Conservation (phyloP, 2,113 vertebrate genomes). For the Channa argus region DNA sequence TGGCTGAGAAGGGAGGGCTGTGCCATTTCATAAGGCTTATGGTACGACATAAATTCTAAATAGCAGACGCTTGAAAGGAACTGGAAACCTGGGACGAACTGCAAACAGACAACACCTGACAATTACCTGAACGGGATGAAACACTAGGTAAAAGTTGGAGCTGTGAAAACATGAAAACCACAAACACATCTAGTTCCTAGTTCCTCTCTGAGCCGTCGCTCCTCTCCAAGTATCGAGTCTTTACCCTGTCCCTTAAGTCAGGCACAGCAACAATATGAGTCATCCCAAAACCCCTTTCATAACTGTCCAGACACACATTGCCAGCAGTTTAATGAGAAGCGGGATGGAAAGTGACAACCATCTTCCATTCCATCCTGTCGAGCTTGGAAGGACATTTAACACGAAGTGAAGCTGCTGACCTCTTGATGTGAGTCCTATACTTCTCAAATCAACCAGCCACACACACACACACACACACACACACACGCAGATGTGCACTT, state of each 20-base stretch:
- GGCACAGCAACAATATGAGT: conserved; percentile 64
- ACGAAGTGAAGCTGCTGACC: conserved; percentile 48
- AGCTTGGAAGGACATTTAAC: conserved; percentile 60
- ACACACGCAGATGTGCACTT: conserved; percentile 16
- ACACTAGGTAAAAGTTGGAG: neutral
- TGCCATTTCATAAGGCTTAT: too few relatives aligned
- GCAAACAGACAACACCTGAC: too few relatives aligned
- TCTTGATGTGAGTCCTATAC: conserved; percentile 41
- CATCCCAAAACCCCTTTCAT: conserved; percentile 54
- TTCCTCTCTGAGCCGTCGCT: conserved; percentile 2
- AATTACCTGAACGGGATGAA: too few relatives aligned
- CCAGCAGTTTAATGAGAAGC: conserved; percentile 51
- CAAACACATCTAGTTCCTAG: neutral
- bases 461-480: neutral
- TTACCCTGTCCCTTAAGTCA: conserved; percentile 16
- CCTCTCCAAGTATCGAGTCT: conserved; percentile 15
- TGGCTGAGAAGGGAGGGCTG: neutral
- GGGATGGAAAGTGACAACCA: conserved; percentile 63
- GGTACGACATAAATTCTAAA: too few relatives aligned
- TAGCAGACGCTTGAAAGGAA: too few relatives aligned
- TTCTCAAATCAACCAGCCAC: conserved; percentile 8
- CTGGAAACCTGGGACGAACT: too few relatives aligned
- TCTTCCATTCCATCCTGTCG: conserved; percentile 75
- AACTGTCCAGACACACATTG: conserved; percentile 45
- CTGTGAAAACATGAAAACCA: neutral